Percentiles rank a stretch among this genome's conserved stretches.
Conservation (phyloP, 2,797 vertebrate genomes). For the Anableps anableps region DNA sequence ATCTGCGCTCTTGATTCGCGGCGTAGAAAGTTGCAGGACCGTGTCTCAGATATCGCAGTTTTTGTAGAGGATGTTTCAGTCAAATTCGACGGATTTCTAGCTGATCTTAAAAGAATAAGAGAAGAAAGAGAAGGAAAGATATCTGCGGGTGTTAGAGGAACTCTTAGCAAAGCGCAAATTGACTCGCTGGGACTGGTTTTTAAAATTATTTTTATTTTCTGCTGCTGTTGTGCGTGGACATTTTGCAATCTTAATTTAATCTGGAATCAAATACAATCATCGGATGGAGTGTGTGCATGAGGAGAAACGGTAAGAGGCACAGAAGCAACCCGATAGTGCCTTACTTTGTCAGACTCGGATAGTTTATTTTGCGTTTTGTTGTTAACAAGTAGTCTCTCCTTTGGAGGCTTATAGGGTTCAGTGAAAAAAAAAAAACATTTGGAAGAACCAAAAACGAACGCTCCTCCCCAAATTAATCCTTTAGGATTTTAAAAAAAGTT, state of each 20-base stretch:
- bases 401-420: not conserved
- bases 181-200: conserved; percentile 12
- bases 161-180: conserved; percentile 2
- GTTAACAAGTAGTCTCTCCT: conserved; percentile 6
- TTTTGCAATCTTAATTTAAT: conserved; percentile 9
- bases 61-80: not conserved
- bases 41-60: conserved; percentile 8
- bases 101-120: conserved; percentile 4
- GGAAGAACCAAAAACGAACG: not conserved
- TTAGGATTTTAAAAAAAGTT: not conserved
- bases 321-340: conserved; percentile 22
- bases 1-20: not conserved
- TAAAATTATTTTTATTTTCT: not conserved
- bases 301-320: conserved; percentile 60
- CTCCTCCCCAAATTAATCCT: not conserved
- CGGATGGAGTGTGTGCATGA: conserved; percentile 31
- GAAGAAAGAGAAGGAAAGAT: conserved; percentile 10
- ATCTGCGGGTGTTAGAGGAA: conserved; percentile 15
- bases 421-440: no score
- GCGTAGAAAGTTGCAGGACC: conserved; percentile 60
- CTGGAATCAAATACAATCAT: conserved; percentile 15
- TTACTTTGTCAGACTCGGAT: conserved; percentile 28
- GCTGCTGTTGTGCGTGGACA: conserved; percentile 1
- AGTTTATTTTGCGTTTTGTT: not conserved
- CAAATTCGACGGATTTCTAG: not conserved